These are phyloP conservation scores for Apamea monoglypha DNA, from an alignment of 2,888 invertebrate genomes.

Conservation along the genomic window DNA sequence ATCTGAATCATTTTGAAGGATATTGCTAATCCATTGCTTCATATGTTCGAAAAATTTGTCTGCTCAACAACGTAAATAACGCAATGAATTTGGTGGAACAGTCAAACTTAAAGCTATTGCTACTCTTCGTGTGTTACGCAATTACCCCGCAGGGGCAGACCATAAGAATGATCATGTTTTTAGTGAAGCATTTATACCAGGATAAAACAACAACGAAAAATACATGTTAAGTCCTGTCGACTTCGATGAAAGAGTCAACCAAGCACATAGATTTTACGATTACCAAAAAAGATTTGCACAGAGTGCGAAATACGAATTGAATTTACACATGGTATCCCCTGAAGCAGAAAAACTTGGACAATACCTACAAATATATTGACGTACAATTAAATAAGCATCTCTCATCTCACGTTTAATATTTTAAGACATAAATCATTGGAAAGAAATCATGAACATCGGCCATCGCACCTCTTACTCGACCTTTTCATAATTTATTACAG, in stretches of 20 bases:
- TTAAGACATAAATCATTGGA: constrained; percentile 61
- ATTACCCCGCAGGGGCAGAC: not conserved
- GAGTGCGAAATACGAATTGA: constrained; percentile 44
- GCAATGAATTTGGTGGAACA: too few relatives aligned
- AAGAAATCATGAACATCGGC: constrained; percentile 51
- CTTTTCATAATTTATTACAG: constrained; percentile 60
- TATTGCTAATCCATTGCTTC: too few relatives aligned
- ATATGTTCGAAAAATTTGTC: too few relatives aligned
- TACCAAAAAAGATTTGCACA: not conserved
- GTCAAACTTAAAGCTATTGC: too few relatives aligned
- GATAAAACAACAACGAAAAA: not conserved
- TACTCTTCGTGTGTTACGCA: too few relatives aligned
- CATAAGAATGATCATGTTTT: not conserved
- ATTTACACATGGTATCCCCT: constrained; percentile 36
- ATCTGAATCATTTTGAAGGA: too few relatives aligned
- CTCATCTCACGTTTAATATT: constrained; percentile 59
- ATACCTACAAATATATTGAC: constrained; percentile 51
- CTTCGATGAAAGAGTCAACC: constrained; percentile 17
- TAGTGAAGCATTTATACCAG: not conserved
- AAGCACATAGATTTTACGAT: constrained; percentile 29
- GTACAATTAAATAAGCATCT: constrained; percentile 64
- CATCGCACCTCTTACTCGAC: constrained; percentile 43
- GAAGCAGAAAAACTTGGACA: constrained; percentile 29
- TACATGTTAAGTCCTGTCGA: not conserved
- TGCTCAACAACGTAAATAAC: too few relatives aligned